Base-by-base conservation (phyloP, 2,888 invertebrate genomes). In the Mimas tiliae region DNA sequence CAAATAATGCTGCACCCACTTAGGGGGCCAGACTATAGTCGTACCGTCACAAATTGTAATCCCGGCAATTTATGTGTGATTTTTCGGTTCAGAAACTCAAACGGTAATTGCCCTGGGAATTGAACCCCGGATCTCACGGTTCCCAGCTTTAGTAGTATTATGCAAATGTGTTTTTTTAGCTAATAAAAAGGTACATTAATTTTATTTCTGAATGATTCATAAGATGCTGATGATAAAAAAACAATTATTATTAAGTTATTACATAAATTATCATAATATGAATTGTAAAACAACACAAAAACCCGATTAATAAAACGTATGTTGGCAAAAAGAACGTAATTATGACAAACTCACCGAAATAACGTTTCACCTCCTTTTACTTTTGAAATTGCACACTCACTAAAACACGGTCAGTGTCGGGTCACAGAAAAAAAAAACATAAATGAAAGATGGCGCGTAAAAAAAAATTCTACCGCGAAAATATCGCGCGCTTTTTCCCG, bases 301-400 rank as follows among this genome's bases (percentile, higher is more conserved):
- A 65, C 34, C 34, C 16, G 12, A 16, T 65, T 19, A 55, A 48
- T 48, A 14, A 27, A 62, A 63, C 16, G 16, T 12, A 47, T 47
- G 33, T 16, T 64, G 50, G 47, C 27, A 48, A 65, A 55, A 65
- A 65, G 55, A 65, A 47, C 55, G 55, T 58, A n/a, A n/a, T n/a
- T n/a, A 58, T 48, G 65, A 63, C 52, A 65, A 65, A 67, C 90
- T 90, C 77, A 90, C 90, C 88, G 78, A 83, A 83, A 80, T 79
- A 84, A 71, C 75, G 84, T 85, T 83, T 86, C 89, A 88, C 89
- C 86, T 86, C 88, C 88, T 89, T 89, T 89, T 89, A 87, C 87
- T 89, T 89, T 88, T 71, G 75, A 78, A 72, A 72, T 74, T 77
- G 76, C 74, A 79, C 79, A 83, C 77, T 72, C 77, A 81, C 80